Evolutionary conservation across 2,888 invertebrate genomes (phyloP), one percentile per base, ranked within the genome.

Genomic region (Trissolcus brochymenae): DNA sequence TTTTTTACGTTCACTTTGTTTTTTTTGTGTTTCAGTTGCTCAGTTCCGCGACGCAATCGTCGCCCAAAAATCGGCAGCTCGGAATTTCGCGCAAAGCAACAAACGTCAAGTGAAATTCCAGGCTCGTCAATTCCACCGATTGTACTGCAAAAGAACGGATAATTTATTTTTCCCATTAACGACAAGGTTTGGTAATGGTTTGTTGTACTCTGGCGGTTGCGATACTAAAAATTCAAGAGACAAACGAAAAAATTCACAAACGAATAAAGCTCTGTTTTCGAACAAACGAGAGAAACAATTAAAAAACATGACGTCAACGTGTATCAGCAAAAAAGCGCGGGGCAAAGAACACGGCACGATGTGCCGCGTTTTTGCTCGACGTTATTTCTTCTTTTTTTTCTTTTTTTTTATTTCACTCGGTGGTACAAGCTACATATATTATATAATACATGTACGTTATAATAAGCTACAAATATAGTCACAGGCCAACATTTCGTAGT

Each of bases 401-500:
- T 29, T 29, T 7, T 29, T 35, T 35, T 35, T 1, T 35, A 4
- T 35, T 65, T 55, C 61, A 76, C 78, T 67, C 76, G 81, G 82
- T 81, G 82, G 84, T 86, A 87, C 85, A 85, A 87, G 84, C 83
- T 86, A 86, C 85, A 81, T 76, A 85, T 83, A 84, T 85, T 78
- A 83, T 83, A 83, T 84, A 82, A 81, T 82, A 84, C 81, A 82
- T 81, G 80, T 82, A 81, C 82, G 83, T 81, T 85, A 85, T 85
- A 86, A 81, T 78, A 84, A 84, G 82, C 83, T 86, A 88, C 83
- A 87, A 86, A 86, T 87, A 87, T 86, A 88, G 88, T 88, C 87
- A 88, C 89, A 88, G 88, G 89, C 88, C 88, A 88, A 88, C 87
- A 88, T 88, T 88, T 88, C 87, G 87, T 87, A 86, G 85, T 88